phyloP scores from a whole-genome alignment of 2,888 invertebrate genomes.

The Xestoiulus laeticollis region DNA sequence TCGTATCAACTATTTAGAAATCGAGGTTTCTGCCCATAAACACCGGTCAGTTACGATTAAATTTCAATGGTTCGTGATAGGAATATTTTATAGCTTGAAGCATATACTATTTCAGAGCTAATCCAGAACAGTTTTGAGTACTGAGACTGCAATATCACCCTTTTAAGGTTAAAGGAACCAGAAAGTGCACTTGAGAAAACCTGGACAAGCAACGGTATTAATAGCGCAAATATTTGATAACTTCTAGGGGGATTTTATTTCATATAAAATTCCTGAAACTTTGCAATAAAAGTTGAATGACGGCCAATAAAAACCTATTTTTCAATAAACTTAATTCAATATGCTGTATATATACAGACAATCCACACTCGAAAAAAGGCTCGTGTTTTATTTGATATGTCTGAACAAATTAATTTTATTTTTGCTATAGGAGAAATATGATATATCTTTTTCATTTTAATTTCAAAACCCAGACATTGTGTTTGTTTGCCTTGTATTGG shows the following conservation, averaged over 20 bases:
- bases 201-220: neutral
- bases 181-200: neutral
- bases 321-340: conserved; percentile 15
- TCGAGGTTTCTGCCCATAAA: neutral
- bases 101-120: neutral
- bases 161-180: neutral
- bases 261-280: neutral
- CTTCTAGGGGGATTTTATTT: neutral
- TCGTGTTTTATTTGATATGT: neutral
- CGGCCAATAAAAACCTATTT: neutral
- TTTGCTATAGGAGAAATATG: neutral
- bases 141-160: neutral
- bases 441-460: neutral
- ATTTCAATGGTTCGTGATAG: neutral
- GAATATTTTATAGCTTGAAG: neutral
- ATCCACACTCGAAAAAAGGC: neutral
- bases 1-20: neutral
- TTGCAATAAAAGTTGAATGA: conserved; percentile 4
- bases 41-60: conserved; percentile 21
- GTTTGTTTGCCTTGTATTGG: too few relatives aligned
- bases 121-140: neutral
- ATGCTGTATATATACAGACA: neutral
- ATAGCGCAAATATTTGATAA: conserved; percentile 28
- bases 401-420: neutral
- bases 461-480: neutral